Evolutionary conservation across 2,888 invertebrate genomes (phyloP), one percentile per base, ranked within the genome.

Genomic region (Phrixothrix hirtus): DNA sequence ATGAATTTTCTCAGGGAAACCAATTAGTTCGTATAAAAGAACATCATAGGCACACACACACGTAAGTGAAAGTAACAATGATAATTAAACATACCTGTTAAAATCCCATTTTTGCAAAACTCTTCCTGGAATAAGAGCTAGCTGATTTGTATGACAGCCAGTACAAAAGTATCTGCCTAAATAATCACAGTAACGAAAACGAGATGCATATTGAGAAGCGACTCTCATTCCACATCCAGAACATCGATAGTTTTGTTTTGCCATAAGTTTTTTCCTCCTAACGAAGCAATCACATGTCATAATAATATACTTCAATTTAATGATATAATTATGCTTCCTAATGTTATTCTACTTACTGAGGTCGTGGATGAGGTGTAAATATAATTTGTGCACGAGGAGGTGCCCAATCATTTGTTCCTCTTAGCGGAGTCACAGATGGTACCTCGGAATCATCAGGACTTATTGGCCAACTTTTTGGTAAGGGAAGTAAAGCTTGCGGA

Each of bases 171-270:
- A 90, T 67, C 89, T 83, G 6, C 92, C 91, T 54, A 90, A 77
- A 75, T 93, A 93, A 65, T 88, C 86, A 71, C 92, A 92, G 68
- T 89, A 92, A 10, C 91, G 82, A 74, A 87, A 89, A 63, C 85
- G 81, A 50, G 85, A 84, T 7, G 87, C 83, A 69, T 88, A 89
- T 57, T 84, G 82, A 2, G 78, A 78, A 1, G 87, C 86, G 3
- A 92, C 88, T 66, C 83, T 84, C 81, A 88, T 87, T 1, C 92
- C 90, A 75, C 92, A 93, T 2, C 92, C 92, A 30, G 92, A 89
- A 75, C 92, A 93, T 16, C 87, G 80, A 67, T 85, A 86, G 65
- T 87, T 86, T 73, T 93, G 92, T 55, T 82, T 85, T 7, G 81
- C 81, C 75, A 92, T 81, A 25, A 86, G 67, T 43, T 77, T 77